Base-by-base conservation (phyloP, 1,140 invertebrate genomes). In the Probaryconus sp. region DNA sequence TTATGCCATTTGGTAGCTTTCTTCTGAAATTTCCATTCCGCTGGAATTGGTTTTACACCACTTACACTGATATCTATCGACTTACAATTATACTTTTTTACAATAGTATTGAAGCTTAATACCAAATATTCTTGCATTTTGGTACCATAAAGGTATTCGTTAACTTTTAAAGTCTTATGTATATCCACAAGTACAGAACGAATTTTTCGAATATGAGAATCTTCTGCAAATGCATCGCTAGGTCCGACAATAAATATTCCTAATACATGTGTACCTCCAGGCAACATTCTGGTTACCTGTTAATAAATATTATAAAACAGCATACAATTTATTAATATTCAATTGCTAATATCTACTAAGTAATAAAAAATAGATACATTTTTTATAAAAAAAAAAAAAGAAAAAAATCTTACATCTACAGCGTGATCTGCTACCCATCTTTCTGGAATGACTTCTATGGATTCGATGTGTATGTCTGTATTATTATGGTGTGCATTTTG, bases 261-360 rank as follows among this genome's bases (percentile, higher is more conserved):
- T 74, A 95, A 88, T 37, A 95, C 92, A 86, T 91, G 91, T 87
- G 95, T 91, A 14, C 94, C 94, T 33, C 94, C 94, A 28, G 94
- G 93, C 40, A 96, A 85, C 94, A 95, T 95, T 84, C 93, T 90
- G 1, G 91, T 93, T 0, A 94, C 90, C 91, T 92, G 63, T 16
- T 16, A 45, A 56, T 31, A 56, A 55, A 42, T 13, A 28, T 5
- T 53, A 33, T 13, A 43, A 51, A 51, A 58, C 24, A 53, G 6
- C 50, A 40, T 56, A 16, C 24, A 28, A 53, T 61, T 38, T 7
- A 20, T 20, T 14, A 58, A 60, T 45, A 55, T 28, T 28, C 20
- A 26, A 45, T 20, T 9, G 16, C 6, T 6, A 76, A 21, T 47
- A 24, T 48, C 9, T 37, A 3, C 11, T 38, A 9, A 45, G 26